These are phyloP conservation scores for Dromiciops gliroides DNA, from an alignment of 2,113 vertebrate species.

Conservation along the genomic window DNA sequence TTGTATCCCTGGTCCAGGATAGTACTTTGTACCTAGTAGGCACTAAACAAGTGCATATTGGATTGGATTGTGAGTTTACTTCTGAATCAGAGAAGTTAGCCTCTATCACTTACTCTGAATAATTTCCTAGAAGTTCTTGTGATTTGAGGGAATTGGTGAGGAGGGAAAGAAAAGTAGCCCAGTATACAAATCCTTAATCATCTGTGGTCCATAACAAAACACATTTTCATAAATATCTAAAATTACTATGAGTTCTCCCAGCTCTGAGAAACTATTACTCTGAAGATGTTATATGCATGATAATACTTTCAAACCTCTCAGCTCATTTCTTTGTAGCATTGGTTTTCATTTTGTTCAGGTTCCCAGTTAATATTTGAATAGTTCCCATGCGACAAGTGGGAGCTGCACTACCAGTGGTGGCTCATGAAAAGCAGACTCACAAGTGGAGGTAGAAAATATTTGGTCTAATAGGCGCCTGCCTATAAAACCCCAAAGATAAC, in stretches of 20 bases:
- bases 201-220: not conserved
- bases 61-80: not conserved
- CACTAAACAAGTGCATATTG: not conserved
- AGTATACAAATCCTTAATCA: not conserved
- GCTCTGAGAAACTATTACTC: not conserved
- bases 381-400: not conserved
- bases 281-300: not conserved
- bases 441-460: accelerated
- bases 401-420: accelerated
- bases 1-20: not conserved
- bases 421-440: accelerated
- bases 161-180: not conserved
- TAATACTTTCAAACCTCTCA: not conserved
- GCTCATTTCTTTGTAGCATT: not conserved
- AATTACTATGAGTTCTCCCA: not conserved
- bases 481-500: not conserved
- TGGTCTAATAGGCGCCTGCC: not conserved
- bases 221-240: not conserved
- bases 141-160: not conserved
- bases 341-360: not conserved
- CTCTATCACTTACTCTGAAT: not conserved
- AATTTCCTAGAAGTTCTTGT: not conserved
- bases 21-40: not conserved
- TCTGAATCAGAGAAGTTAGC: not conserved
- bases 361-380: not conserved